phyloP scores from a whole-genome alignment of 1,140 invertebrate genomes.

The Ephestia elutella region DNA sequence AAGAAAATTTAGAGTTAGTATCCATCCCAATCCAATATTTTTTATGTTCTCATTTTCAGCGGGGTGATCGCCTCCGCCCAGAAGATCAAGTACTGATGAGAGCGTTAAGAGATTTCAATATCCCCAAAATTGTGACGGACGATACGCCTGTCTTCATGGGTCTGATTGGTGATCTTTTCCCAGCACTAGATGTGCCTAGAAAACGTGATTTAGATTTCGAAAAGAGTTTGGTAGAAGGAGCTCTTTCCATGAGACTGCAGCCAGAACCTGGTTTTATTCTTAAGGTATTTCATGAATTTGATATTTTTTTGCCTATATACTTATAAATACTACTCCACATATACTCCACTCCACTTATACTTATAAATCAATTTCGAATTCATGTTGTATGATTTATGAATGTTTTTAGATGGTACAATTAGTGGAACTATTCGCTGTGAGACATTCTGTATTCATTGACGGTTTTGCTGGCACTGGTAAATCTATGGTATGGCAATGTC shows the following conservation, averaged over 20 bases:
- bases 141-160: constrained; percentile 94
- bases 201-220: constrained; percentile 90
- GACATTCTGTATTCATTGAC: constrained; percentile 95
- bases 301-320: too few relatives aligned
- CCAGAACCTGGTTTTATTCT: constrained; percentile 93
- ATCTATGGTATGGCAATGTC: constrained; percentile 93
- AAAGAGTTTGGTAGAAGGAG: constrained; percentile 82
- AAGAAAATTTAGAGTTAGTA: too few relatives aligned
- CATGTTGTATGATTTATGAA: background rate
- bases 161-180: constrained; percentile 92
- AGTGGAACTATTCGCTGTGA: constrained; percentile 92
- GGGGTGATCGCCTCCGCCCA: constrained; percentile 80
- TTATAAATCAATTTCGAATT: too few relatives aligned
- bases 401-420: constrained; percentile 86
- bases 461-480: constrained; percentile 96
- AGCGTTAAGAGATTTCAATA: constrained; percentile 93
- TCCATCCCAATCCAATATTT: too few relatives aligned
- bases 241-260: constrained; percentile 89
- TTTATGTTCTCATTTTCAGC: constrained; percentile 37
- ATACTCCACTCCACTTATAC: too few relatives aligned
- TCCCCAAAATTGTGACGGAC: constrained; percentile 94
- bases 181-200: constrained; percentile 90
- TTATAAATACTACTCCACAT: too few relatives aligned
- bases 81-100: constrained; percentile 89
- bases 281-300: constrained; percentile 70